Evolutionary conservation across 2,797 vertebrate genomes (phyloP).

Genomic region (Sebastes oblongus): DNA sequence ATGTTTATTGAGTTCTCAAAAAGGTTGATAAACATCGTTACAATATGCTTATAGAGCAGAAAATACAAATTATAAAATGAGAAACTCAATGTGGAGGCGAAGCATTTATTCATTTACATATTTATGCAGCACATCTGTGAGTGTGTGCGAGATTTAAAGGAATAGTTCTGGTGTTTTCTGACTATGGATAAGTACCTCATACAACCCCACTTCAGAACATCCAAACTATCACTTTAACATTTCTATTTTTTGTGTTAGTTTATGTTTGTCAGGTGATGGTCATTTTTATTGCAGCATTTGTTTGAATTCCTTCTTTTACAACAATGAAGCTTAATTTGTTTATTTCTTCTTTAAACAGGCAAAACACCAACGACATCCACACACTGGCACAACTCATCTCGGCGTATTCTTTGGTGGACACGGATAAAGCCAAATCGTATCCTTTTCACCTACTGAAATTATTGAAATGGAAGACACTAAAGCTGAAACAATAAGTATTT

Average conservation of each 20-base stretch:
- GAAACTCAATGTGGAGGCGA: background rate
- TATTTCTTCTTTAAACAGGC: constrained; percentile 73
- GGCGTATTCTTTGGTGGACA: constrained; percentile 95
- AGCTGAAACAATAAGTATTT: background rate
- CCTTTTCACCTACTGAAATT: constrained; percentile 72
- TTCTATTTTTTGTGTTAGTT: background rate
- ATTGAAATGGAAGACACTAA: background rate
- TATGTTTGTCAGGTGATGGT: background rate
- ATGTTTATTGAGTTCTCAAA: background rate
- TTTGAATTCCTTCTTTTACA: background rate
- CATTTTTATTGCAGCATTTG: background rate
- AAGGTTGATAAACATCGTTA: background rate
- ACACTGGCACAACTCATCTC: constrained; percentile 98
- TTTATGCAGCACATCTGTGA: background rate
- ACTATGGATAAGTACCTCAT: background rate
- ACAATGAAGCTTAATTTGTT: background rate
- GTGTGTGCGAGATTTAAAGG: background rate
- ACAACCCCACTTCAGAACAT: background rate
- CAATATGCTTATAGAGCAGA: background rate
- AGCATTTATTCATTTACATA: background rate
- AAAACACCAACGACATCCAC: constrained; percentile 94
- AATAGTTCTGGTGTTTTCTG: background rate
- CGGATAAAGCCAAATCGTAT: constrained; percentile 98
- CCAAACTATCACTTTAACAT: background rate
- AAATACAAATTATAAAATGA: background rate